A percentile compares a stretch with the other conserved stretches of the same genome.
Conservation (phyloP, 2,113 vertebrate species). For the Petromus typicus region DNA sequence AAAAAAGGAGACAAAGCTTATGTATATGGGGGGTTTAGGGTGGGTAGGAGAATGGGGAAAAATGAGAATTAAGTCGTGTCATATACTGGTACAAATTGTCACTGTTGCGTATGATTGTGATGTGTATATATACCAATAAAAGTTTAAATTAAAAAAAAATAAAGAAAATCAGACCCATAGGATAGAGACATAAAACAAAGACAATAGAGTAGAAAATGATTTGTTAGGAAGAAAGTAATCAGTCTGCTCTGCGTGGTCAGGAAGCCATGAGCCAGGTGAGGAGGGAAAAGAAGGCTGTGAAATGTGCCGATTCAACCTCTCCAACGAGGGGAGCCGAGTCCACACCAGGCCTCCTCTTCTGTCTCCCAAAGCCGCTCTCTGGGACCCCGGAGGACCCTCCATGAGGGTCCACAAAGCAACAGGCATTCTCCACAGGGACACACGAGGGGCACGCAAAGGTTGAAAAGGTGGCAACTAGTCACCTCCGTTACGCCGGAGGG, state of each 20-base stretch:
- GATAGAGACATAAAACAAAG: background rate
- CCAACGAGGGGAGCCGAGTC: background rate
- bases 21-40: no score
- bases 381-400: background rate
- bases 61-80: no score
- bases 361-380: rapidly evolving
- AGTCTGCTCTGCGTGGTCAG: background rate
- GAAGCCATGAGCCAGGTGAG: background rate
- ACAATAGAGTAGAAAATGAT: rapidly evolving
- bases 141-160: no score
- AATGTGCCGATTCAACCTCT: background rate
- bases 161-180: background rate
- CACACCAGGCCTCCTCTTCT: background rate
- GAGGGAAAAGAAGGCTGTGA: background rate
- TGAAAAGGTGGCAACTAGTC: no score
- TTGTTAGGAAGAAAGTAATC: background rate
- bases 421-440: background rate
- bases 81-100: no score
- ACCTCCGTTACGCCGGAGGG: no score
- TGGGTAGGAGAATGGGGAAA: no score
- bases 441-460: background rate
- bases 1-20: no score
- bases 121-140: no score
- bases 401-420: background rate
- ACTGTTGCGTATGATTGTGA: no score